Evolutionary conservation across 2,888 invertebrate genomes (phyloP).

Genomic region (Leptothorax acervorum): DNA sequence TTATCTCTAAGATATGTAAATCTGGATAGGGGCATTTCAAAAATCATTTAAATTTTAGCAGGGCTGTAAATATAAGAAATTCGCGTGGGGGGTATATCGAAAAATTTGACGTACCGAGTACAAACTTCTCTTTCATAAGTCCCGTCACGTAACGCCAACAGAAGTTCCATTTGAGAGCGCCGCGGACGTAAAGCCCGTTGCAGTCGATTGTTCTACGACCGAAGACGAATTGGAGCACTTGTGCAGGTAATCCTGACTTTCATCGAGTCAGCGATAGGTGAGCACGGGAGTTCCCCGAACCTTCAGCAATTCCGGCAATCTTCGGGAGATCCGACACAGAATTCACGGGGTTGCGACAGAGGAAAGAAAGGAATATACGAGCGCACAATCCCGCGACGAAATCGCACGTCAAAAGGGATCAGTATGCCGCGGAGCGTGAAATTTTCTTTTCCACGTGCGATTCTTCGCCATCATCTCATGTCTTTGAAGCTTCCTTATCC

Average conservation of each 20-base stretch:
- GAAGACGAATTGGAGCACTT: slow-evolving; percentile 56
- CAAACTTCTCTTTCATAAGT: slow-evolving; percentile 19
- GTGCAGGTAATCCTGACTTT: slow-evolving; percentile 56
- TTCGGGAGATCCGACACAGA: slow-evolving; percentile 37
- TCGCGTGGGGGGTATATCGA: not conserved
- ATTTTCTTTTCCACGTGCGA: slow-evolving; percentile 60
- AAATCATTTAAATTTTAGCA: not conserved
- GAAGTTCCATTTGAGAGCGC: slow-evolving; percentile 41
- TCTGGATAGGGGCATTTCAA: not conserved
- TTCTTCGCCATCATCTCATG: slow-evolving; percentile 44
- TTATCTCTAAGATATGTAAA: not conserved
- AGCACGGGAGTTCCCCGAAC: slow-evolving; percentile 26
- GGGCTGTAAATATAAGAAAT: slow-evolving; percentile 10
- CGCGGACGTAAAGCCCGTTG: slow-evolving; percentile 45
- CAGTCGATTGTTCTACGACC: slow-evolving; percentile 54
- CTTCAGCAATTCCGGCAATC: slow-evolving; percentile 17
- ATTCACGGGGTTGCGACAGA: slow-evolving; percentile 41
- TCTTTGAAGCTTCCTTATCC: slow-evolving; percentile 56
- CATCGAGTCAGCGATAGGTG: slow-evolving; percentile 54
- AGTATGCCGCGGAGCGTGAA: slow-evolving; percentile 61
- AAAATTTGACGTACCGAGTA: slow-evolving; percentile 41
- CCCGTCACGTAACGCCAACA: slow-evolving; percentile 50
- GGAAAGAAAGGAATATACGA: slow-evolving; percentile 30
- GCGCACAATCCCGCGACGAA: slow-evolving; percentile 52
- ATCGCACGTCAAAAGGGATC: slow-evolving; percentile 63